These are phyloP conservation scores for Rhineura floridana DNA, from an alignment of 2,113 vertebrate genomes.

Conservation along the genomic window DNA sequence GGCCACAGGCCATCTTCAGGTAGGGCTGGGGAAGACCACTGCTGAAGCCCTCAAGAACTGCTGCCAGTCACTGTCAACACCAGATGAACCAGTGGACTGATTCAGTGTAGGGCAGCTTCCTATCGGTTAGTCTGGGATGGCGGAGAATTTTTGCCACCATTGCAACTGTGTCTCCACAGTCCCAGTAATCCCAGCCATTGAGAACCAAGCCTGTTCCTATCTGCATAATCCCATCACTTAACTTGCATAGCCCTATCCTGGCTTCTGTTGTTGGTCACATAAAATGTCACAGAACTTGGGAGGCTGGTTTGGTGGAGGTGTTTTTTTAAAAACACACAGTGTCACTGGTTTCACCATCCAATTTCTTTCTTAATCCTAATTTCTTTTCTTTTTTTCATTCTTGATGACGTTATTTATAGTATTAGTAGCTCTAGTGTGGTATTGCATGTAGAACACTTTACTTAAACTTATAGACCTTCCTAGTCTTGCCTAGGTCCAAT, in stretches of 20 bases:
- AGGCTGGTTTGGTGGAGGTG: background rate
- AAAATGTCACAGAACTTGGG: background rate
- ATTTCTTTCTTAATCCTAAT: background rate
- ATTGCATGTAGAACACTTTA: background rate
- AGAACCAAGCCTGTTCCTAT: no score
- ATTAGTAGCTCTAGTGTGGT: background rate
- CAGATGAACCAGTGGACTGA: no score
- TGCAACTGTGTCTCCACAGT: no score
- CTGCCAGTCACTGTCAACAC: no score
- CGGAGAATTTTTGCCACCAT: background rate
- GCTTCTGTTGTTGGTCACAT: background rate
- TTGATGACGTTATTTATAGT: background rate
- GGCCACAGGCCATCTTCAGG: no score
- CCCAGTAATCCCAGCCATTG: background rate
- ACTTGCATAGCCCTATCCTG: background rate
- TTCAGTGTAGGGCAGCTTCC: no score
- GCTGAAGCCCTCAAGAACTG: no score
- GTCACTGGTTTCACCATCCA: background rate
- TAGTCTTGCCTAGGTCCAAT: background rate
- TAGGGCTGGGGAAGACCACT: no score
- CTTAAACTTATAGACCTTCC: background rate
- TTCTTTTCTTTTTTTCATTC: background rate
- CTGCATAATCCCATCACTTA: background rate
- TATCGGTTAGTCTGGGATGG: background rate
- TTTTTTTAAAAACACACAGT: no score